A percentile compares a stretch with the other conserved stretches of the same genome.
phyloP scores from a whole-genome alignment of 2,888 invertebrate species.

The Teinopalpus imperialis region DNA sequence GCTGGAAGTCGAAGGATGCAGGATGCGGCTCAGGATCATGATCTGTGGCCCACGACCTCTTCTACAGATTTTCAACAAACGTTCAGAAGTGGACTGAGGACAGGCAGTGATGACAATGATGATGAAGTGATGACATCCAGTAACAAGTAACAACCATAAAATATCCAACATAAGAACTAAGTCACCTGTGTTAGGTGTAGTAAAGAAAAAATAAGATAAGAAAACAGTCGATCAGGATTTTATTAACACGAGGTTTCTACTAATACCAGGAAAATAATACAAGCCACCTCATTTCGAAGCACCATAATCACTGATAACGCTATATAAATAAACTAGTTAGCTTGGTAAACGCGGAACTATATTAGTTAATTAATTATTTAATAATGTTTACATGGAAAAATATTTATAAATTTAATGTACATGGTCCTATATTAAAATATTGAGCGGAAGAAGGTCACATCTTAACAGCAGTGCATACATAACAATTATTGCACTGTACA shows the following conservation, averaged over 20 bases:
- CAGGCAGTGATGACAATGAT: too few relatives aligned
- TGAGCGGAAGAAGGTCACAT: conserved; percentile 63
- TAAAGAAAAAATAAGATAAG: too few relatives aligned
- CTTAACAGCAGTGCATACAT: conserved; percentile 68
- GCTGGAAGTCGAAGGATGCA: too few relatives aligned
- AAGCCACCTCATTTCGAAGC: conserved; percentile 66
- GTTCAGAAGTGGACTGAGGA: too few relatives aligned
- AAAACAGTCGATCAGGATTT: too few relatives aligned
- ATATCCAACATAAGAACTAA: too few relatives aligned
- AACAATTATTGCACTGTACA: conserved; percentile 53
- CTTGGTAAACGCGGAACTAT: conserved; percentile 22
- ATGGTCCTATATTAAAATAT: conserved; percentile 39
- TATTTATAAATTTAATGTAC: conserved; percentile 39
- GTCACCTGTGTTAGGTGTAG: too few relatives aligned
- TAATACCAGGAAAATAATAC: conserved; percentile 48
- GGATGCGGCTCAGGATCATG: too few relatives aligned
- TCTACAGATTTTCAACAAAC: too few relatives aligned
- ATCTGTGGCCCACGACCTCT: too few relatives aligned
- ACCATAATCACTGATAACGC: conserved; percentile 44
- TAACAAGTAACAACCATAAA: too few relatives aligned
- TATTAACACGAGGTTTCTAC: conserved; percentile 22
- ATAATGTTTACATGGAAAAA: conserved; percentile 39
- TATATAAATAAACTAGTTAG: conserved; percentile 27
- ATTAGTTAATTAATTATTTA: conserved; percentile 24
- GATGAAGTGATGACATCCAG: too few relatives aligned